Conservation (phyloP, 2,797 vertebrate species). For the Microchirus variegatus region DNA sequence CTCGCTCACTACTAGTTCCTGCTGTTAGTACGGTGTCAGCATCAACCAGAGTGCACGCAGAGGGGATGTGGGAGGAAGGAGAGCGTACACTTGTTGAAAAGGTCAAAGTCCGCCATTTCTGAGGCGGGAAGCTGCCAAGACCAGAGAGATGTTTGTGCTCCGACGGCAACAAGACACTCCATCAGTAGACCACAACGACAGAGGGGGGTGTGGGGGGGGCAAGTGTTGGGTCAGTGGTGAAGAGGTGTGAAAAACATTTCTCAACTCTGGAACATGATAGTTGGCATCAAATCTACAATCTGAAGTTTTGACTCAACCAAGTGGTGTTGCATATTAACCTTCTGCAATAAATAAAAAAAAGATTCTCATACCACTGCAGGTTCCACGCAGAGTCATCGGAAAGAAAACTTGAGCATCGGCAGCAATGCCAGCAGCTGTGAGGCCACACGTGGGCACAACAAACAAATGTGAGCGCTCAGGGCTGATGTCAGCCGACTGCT, state of each 20-base stretch:
- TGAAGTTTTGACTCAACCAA: too few species aligned
- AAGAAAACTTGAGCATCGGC: not conserved
- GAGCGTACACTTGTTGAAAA: constrained; percentile 28
- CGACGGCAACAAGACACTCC: constrained; percentile 25
- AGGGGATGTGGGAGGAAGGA: constrained; percentile 2
- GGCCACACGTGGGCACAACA: not conserved
- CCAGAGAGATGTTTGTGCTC: constrained; percentile 35
- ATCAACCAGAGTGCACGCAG: constrained; percentile 3
- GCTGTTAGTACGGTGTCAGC: constrained; percentile 22
- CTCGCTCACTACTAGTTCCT: constrained; percentile 12
- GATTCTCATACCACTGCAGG: not conserved
- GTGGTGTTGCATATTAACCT: not conserved
- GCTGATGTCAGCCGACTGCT: too few species aligned
- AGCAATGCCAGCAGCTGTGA: not conserved
- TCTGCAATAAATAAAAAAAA: not conserved
- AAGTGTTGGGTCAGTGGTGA: constrained; percentile 32
- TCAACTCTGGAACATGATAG: too few species aligned
- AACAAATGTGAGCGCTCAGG: too few species aligned
- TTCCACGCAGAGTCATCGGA: not conserved
- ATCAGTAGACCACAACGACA: constrained; percentile 38
- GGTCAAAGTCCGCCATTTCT: constrained; percentile 49
- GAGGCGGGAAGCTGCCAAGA: constrained; percentile 27
- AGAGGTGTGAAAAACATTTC: too few species aligned
- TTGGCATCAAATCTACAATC: too few species aligned
- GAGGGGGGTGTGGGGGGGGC: not conserved